Evolutionary conservation across 2,888 invertebrate species (phyloP).

Genomic region (Conops quadrifasciatus): DNA sequence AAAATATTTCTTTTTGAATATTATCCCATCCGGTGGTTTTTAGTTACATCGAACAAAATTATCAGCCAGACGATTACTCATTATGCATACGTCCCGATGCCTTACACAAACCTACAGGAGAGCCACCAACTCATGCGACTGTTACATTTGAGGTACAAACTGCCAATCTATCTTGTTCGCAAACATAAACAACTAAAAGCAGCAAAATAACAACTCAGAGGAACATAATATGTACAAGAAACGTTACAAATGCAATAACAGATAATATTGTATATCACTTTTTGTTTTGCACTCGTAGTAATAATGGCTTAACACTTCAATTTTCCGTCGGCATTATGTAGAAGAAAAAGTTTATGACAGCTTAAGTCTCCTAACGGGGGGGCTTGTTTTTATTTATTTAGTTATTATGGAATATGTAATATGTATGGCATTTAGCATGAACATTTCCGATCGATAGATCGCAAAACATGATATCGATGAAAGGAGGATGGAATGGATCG

Average conservation of each 20-base stretch:
- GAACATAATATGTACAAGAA: constrained; percentile 26
- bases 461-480: no score
- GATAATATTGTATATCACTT: neutral
- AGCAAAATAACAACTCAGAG: neutral
- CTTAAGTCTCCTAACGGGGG: no score
- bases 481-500: no score
- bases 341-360: no score
- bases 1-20: constrained; percentile 29
- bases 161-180: constrained; percentile 23
- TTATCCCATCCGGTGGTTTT: constrained; percentile 54
- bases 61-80: constrained; percentile 75
- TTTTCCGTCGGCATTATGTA: no score
- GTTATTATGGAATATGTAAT: no score
- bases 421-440: no score
- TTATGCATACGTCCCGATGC: constrained; percentile 76
- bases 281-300: no score
- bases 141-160: constrained; percentile 71
- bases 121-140: constrained; percentile 72
- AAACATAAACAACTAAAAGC: constrained; percentile 18
- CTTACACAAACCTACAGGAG: constrained; percentile 71
- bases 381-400: no score
- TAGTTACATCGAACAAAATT: constrained; percentile 76
- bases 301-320: no score
- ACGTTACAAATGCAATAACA: constrained; percentile 2
- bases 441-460: no score